Base-by-base conservation (phyloP, 2,888 invertebrate genomes). In the Volucella zonaria region DNA sequence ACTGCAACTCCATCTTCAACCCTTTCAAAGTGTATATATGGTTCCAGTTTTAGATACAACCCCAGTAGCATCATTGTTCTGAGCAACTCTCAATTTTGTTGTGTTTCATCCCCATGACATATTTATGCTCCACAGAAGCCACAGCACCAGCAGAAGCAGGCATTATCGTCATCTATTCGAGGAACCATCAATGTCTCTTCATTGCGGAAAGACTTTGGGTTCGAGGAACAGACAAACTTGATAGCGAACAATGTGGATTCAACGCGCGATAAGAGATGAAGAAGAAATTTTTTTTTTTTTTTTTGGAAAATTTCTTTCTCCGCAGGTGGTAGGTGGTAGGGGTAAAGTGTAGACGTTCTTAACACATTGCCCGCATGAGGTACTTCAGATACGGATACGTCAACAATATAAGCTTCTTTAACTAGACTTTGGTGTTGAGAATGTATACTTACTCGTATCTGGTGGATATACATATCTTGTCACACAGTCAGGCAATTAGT, bases 291-390 rank as follows among this genome's bases (percentile, higher is more conserved):
- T 31, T 18, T 42, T 51, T 42, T 51, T 67, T 62, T 54, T 40
- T 38, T 23, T 59, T 74, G 62, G 67, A 77, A 74, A 82, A 82
- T 75, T 74, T 79, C 70, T 75, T 47, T 31, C 59, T 51, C 64
- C 68, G 18, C 68, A 64, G 78, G 78, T 78, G 78, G 43, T 67
- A 23, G 31, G 31, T 31, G 62, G 40, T 23, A 23, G 18, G 1
- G 18, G 18, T 23, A 23, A 23, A 52, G 45, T 38, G 66, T 14
- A 23, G 10, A 31, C 3, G 23, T 14, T 23, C 14, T 31, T 8
- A 8, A 6, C 40, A 1, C 10, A 14, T 38, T 18, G 12, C 38
- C 23, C 31, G 38, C 42, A 14, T 56, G 42, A 49, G 75, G 58
- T 59, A 47, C 61, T 56, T 23, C 54, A 31, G 2, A 23, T 23